Evolutionary conservation across 2,888 invertebrate genomes (phyloP).

Genomic region (Tanypteryx hageni): DNA sequence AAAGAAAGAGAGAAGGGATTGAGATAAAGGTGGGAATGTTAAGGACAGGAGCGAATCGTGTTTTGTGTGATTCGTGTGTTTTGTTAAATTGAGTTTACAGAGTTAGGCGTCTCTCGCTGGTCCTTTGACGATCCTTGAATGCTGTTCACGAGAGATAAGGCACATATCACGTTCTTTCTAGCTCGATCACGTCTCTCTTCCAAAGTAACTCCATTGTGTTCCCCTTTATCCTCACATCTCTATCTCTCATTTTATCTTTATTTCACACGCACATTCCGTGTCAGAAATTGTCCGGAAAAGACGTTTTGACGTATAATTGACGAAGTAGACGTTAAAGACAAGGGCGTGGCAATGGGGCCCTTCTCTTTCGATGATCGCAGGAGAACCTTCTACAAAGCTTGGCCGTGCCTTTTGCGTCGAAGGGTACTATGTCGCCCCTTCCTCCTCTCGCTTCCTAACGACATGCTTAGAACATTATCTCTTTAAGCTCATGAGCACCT

Average conservation of each 20-base stretch:
- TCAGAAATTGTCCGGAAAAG: neutral
- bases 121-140: neutral
- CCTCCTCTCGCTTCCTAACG: too few species aligned
- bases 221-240: neutral
- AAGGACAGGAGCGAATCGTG: neutral
- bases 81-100: constrained; percentile 18
- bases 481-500: too few species aligned
- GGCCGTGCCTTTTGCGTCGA: neutral
- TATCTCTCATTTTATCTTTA: neutral
- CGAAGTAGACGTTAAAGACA: neutral
- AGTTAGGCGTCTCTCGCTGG: neutral
- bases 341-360: neutral
- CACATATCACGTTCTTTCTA: neutral
- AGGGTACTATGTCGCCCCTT: too few species aligned
- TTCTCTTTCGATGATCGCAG: neutral
- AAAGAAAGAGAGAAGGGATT: neutral
- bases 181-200: neutral
- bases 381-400: neutral
- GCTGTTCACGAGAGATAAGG: neutral
- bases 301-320: neutral
- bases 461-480: too few species aligned
- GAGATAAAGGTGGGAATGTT: neutral
- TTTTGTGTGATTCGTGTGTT: neutral
- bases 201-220: constrained; percentile 10
- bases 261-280: neutral